phyloP scores from a whole-genome alignment of 1,140 invertebrate species.

The Pectinophora gossypiella region DNA sequence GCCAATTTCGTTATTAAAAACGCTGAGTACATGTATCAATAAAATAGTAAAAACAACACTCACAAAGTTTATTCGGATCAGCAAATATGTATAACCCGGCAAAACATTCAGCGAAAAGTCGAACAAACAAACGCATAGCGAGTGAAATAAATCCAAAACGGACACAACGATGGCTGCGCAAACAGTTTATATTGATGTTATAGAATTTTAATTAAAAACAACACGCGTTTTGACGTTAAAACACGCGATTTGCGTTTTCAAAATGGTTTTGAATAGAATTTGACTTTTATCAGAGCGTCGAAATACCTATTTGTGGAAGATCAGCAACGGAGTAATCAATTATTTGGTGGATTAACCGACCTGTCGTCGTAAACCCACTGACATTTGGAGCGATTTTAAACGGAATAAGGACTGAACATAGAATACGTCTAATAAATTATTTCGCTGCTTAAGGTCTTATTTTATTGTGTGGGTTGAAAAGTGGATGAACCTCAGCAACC shows the following conservation, averaged over 20 bases:
- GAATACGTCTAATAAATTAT: neutral
- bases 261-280: constrained; percentile 11
- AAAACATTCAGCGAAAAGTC: constrained; percentile 8
- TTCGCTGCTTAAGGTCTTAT: too few relatives aligned
- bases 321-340: neutral
- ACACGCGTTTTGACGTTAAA: constrained; percentile 17
- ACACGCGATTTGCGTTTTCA: constrained; percentile 15
- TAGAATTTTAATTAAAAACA: constrained; percentile 31
- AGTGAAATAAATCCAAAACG: constrained; percentile 14
- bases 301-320: neutral
- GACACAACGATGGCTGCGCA: constrained; percentile 21
- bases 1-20: too few relatives aligned
- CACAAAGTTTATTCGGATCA: neutral
- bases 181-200: constrained; percentile 28
- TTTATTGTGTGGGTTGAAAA: too few relatives aligned
- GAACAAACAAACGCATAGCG: constrained; percentile 13
- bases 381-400: neutral
- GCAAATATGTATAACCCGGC: neutral
- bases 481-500: too few relatives aligned
- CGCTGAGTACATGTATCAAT: neutral
- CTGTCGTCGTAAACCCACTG: neutral
- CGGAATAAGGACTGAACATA: neutral
- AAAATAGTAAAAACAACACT: neutral
- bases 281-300: constrained; percentile 17
- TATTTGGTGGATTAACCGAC: neutral